Evolutionary conservation across 2,888 invertebrate species (phyloP), one percentile per base, ranked within the genome.

Genomic region (Synanthedon tipuliformis): DNA sequence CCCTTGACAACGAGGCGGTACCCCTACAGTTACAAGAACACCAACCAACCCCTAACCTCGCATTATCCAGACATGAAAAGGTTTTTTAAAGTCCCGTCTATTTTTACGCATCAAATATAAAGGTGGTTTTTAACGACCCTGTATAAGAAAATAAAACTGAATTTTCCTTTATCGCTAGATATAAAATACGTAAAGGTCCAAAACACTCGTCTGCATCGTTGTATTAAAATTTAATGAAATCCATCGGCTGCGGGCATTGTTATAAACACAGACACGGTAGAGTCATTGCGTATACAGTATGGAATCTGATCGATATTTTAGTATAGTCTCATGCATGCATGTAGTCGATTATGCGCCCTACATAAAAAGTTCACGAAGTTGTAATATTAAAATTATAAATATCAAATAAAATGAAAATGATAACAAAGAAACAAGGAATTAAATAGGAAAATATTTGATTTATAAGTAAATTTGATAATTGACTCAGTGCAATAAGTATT

Each of bases 161-260:
- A 45, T 45, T 45, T 45, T 13, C 12, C 15, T 45, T 45, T 13
- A 45, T 45, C 45, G 45, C 12, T n/a, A 45, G 45, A 13, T 12
- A 45, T 45, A 45, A 13, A 45, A 45, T 45, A 45, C n/a, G 15
- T 15, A 45, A 15, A 45, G 45, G 45, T 45, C 11, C 13, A 45
- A 34, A 56, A 61, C 61, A 55, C 58, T 56, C 63, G 63, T 68
- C 67, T 69, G 61, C 58, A 64, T 72, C 64, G 65, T 68, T 68
- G 61, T 77, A 76, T 78, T 71, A 74, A 73, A 78, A 73, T 79
- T 79, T 77, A 79, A 81, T 80, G 73, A 74, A 77, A 73, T 62
- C 70, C 71, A 79, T 81, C 75, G 77, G 74, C 65, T 72, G 66
- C 68, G 67, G 71, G 67, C 71, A 75, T 81, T 81, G 81, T 81